Base-by-base conservation (phyloP, 2,113 vertebrate species). In the Peromyscus californicus region DNA sequence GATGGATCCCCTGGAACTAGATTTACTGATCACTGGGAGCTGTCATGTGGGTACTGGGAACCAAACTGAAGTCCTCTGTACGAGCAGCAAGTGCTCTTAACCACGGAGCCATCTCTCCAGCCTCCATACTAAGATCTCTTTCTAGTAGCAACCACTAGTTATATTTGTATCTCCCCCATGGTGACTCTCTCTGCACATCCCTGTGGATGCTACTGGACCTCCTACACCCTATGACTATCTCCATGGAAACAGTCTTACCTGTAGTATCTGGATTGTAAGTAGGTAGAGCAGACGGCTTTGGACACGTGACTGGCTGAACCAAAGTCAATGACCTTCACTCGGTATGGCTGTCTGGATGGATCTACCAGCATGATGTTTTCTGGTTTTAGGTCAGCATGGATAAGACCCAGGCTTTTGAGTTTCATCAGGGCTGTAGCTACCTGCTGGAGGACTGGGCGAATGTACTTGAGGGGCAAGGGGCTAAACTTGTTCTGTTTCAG, bases 291-390 rank as follows among this genome's bases (percentile, higher is more conserved):
- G 97, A 99, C 99, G 0, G 99, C 99, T 99, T 99, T 99, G 97
- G 99, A 99, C 97, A 99, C 99, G 11, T 99, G 99, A 96, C 99
- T 99, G 96, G 99, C 99, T 22, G 99, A 99, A 93, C 99, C 99
- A 17, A 99, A 99, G 99, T 99, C 99, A 65, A 99, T 99, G 98
- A 99, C 99, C 98, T 99, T 99, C 94, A 99, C 99, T 97, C 99
- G 98, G 98, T 99, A 99, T 3, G 99, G 99, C 90, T 99, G 99
- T 91, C 99, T 99, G 78, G 99, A 99, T 7, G 99, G 99, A 96
- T 99, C 99, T 92, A 99, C 99, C 89, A 99, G 98, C 99, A 99
- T 99, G 99, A 99, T 99, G 99, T 99, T 99, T 97, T 99, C 99
- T 0, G 99, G 99, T 97, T 99, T 99, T 97, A 99, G 99, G 98